These are phyloP conservation scores for Paradoxurus hermaphroditus DNA, from an alignment of 2,113 vertebrate species.

Conservation along the genomic window DNA sequence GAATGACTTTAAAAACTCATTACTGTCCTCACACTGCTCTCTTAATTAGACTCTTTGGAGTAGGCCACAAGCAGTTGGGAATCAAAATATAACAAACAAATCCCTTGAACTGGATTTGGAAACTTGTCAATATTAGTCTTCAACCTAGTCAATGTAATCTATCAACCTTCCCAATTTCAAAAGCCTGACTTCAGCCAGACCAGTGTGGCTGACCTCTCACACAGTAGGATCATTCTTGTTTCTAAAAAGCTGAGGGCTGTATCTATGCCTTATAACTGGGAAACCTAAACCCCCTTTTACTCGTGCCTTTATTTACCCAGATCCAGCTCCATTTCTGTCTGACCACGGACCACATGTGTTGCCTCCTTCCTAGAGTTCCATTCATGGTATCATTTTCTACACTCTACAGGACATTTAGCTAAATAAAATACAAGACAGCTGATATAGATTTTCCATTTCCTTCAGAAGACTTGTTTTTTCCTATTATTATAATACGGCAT, in stretches of 20 bases:
- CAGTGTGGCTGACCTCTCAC: background rate
- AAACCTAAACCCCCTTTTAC: background rate
- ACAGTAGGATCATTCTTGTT: too few species aligned
- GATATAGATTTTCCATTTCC: background rate
- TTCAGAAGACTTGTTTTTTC: background rate
- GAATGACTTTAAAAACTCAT: background rate
- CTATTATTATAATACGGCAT: background rate
- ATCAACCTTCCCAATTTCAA: background rate
- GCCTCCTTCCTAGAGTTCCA: background rate
- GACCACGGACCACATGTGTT: background rate
- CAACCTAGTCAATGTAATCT: rapidly evolving
- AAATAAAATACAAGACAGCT: background rate
- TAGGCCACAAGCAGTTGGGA: background rate
- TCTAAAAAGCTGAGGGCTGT: background rate
- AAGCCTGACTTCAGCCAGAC: background rate
- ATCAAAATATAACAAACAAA: background rate
- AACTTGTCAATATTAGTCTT: background rate
- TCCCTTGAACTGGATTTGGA: background rate
- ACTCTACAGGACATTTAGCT: background rate
- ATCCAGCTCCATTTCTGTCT: background rate
- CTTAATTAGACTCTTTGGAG: background rate
- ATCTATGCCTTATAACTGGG: background rate
- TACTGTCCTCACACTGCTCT: background rate
- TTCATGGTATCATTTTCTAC: background rate
- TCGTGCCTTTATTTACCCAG: background rate